Evolutionary conservation across 2,888 invertebrate genomes (phyloP), one percentile per base, ranked within the genome.

Genomic region (Cryptosula pallasiana): DNA sequence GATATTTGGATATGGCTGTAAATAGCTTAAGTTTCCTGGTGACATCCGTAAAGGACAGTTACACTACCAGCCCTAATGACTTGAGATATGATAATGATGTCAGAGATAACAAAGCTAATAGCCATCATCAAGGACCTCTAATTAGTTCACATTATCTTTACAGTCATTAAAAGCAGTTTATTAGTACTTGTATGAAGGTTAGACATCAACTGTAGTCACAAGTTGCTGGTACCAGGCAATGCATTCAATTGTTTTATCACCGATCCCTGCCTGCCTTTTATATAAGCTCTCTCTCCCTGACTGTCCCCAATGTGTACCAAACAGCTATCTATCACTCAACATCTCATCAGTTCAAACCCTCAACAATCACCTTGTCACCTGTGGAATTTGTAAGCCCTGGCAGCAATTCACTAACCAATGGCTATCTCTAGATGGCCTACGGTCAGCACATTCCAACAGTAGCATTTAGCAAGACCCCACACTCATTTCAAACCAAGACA

Each of bases 101-200:
- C 20, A 20, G 45, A 13, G 63, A 63, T 63, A 63, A 63, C 63
- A 23, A 27, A 32, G 63, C 63, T 27, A 63, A 63, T 63, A 63
- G 45, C n/a, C 20, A 63, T 9, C 25, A 63, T 27, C 3, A 34
- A 63, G 63, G 63, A 27, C 63, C 13, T 63, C 27, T 63, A 63
- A 63, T 63, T 63, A 63, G 63, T 63, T 25, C 29, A 13, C 63
- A 63, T 63, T 63, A 63, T 63, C 63, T 63, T 63, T 63, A 32
- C 29, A 63, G 63, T 63, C 63, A 63, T 63, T 63, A 63, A 63
- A 63, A 13, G 63, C 25, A 20, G 20, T 63, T 63, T 63, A 63
- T 63, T 63, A 63, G 63, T 32, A 27, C 32, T 63, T 63, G 63
- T 63, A 34, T 32, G 32, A 13, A 45, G 45, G 9, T 45, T 45